phyloP scores from a whole-genome alignment of 2,797 vertebrate species.

The Buceros bicornis region DNA sequence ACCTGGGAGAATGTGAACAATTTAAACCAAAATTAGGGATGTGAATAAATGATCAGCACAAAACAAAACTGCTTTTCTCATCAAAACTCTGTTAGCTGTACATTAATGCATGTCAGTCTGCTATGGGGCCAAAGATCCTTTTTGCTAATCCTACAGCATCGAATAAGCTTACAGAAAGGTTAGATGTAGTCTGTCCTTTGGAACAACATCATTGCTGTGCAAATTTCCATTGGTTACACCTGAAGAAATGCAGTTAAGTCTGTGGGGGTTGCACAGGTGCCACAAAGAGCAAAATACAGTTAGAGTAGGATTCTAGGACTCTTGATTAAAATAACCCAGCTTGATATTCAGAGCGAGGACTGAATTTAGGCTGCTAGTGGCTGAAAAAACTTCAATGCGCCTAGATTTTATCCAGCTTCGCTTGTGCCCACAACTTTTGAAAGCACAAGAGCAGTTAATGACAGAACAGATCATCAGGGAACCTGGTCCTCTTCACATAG shows the following conservation, averaged over 20 bases:
- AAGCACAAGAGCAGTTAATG: not conserved
- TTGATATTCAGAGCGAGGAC: not conserved
- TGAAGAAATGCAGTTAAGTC: not conserved
- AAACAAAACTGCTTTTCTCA: not conserved
- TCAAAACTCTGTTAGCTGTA: not conserved
- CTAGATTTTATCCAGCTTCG: not conserved
- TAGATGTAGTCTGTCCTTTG: not conserved
- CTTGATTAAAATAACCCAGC: not conserved
- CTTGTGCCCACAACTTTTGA: not conserved
- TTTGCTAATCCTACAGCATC: not conserved
- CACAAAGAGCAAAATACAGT: not conserved
- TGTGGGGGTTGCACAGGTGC: not conserved
- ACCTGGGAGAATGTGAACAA: not conserved
- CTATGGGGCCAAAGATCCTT: not conserved
- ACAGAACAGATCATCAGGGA: not conserved
- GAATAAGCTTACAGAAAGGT: not conserved
- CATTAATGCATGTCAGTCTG: not conserved
- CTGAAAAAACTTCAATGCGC: not conserved
- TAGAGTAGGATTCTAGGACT: not conserved
- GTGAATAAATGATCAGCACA: not conserved
- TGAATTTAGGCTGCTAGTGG: not conserved
- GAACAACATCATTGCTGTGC: not conserved
- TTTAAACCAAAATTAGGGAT: not conserved
- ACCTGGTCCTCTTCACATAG: not conserved
- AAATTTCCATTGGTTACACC: not conserved